Evolutionary conservation across 1,140 invertebrate genomes (phyloP).

Genomic region (Argopecten irradians): DNA sequence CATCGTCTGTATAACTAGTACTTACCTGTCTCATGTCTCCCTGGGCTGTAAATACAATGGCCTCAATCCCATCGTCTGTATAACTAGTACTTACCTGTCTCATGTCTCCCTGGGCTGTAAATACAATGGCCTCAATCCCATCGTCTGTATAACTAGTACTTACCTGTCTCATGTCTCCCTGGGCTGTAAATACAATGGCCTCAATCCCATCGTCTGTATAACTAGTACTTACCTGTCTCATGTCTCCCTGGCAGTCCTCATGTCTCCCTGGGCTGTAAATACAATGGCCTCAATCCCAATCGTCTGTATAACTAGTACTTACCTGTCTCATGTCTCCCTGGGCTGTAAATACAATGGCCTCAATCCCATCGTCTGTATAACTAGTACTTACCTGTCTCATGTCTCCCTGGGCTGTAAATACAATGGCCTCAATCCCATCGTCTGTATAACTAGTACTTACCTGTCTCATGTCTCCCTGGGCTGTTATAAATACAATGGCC

Average conservation of each 20-base stretch:
- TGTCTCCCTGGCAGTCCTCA: conserved; percentile 89
- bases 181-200: conserved; percentile 97
- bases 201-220: conserved; percentile 96
- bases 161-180: conserved; percentile 90
- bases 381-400: conserved; percentile 87
- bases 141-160: conserved; percentile 92
- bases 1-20: conserved; percentile 93
- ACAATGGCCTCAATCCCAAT: conserved; percentile 97
- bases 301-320: conserved; percentile 90
- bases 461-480: conserved; percentile 85
- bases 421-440: conserved; percentile 96
- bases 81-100: conserved; percentile 88
- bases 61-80: conserved; percentile 95
- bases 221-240: conserved; percentile 87
- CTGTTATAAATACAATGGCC: conserved; percentile 94
- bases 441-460: conserved; percentile 91
- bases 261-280: conserved; percentile 99
- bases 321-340: conserved; percentile 92
- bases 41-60: conserved; percentile 98
- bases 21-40: conserved; percentile 89
- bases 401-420: conserved; percentile 98
- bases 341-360: conserved; percentile 98
- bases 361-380: conserved; percentile 95
- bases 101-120: conserved; percentile 96
- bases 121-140: conserved; percentile 97